Base-by-base conservation (phyloP, 2,888 invertebrate genomes). In the Synergus laeviventris region DNA sequence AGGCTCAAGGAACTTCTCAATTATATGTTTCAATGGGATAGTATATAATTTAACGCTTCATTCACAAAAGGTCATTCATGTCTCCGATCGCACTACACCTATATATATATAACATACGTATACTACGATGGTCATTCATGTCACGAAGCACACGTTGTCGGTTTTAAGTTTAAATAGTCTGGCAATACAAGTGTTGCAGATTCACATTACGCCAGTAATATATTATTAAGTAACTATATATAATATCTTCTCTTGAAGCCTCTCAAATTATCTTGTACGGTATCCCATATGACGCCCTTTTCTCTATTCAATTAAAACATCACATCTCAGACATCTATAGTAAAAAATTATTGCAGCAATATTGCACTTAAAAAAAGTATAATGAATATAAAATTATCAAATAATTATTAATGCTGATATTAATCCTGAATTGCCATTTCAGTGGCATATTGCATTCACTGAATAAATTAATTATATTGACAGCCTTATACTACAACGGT, bases 51-150 rank as follows among this genome's bases (percentile, higher is more conserved):
- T 24, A 24, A 24, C 14, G 59, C 16, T 60, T 60, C 60, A 60
- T 60, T 60, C 60, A 60, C 16, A n/a, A 36, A 60, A 60, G 60
- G 49, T 31, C 60, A 36, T 60, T 60, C 60, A 60, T 36, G 24
- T 14, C 31, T 60, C 36, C 31, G n/a, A 49, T 49, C 45, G 31
- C 7, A 31, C 7, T 31, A 0, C 7, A 31, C 7, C 4, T 31
- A 31, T 31, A 2, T 31, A 31, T 24, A 24, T 24, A 45, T 16
- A 45, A 5, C 1, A 16, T 9, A 9, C n/a, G n/a, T 49, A 8
- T 49, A 49, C n/a, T 49, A 49, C 9, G n/a, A 2, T 49, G 49
- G 49, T 49, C 49, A 49, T 49, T 18, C 49, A 49, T 49, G 49
- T 49, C 9, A n/a, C 2, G n/a, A n/a, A 49, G 49, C n/a, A 49